Evolutionary conservation across 2,797 vertebrate genomes (phyloP).

Genomic region (Acanthornis magna): DNA sequence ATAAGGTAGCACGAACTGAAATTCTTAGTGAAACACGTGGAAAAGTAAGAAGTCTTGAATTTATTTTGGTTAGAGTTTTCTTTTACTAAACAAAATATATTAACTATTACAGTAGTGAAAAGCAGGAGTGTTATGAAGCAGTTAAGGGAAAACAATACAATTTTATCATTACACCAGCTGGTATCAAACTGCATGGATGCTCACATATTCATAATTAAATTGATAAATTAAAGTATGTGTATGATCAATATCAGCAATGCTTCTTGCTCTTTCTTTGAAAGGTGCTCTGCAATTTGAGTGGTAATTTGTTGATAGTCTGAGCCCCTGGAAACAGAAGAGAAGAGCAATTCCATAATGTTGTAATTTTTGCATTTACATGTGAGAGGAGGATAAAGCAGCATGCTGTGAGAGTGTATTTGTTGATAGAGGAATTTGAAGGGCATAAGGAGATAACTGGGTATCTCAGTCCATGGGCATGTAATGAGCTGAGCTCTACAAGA

Average conservation of each 20-base stretch:
- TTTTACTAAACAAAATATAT: background rate
- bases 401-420: background rate
- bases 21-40: background rate
- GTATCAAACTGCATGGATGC: background rate
- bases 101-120: background rate
- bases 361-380: background rate
- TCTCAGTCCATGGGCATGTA: background rate
- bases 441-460: background rate
- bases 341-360: background rate
- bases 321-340: background rate
- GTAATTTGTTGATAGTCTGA: background rate
- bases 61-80: background rate
- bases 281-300: background rate
- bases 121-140: background rate
- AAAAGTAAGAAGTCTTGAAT: background rate
- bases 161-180: background rate
- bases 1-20: background rate
- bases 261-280: background rate
- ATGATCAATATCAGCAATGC: background rate
- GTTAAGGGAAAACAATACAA: background rate
- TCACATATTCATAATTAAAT: background rate
- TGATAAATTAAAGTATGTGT: background rate
- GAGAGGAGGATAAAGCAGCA: background rate
- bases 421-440: background rate
- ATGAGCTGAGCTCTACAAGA: background rate